Evolutionary conservation across 1,140 invertebrate species (phyloP), one percentile per base, ranked within the genome.

Genomic region (Neotoxoptera formosana): DNA sequence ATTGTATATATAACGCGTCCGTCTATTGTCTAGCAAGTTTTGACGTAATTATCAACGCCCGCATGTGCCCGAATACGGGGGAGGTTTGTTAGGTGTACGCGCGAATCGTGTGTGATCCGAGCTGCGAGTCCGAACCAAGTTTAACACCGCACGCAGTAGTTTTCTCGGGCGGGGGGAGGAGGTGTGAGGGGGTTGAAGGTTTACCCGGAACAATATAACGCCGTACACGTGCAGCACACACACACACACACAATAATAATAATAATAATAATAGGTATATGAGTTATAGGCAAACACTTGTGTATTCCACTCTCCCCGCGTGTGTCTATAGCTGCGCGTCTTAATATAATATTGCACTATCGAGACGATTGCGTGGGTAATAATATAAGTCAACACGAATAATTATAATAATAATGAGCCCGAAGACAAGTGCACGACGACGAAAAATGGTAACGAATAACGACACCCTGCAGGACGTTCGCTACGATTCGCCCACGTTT

Each of bases 41-140:
- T 87, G 84, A 87, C 41, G 45, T 87, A 48, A 87, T 87, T 87
- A 25, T 47, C 84, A 87, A 87, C 84, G 30, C 84, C 60, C 60
- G 60, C 60, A 76, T 76, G 14, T n/a, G 4, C 30, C n/a, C 14
- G n/a, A 76, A 76, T n/a, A 76, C 14, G 60, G 14, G 30, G 60
- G 4, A n/a, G 30, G n/a, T n/a, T 76, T n/a, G 30, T 76, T 76
- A 76, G 60, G 60, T 76, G n/a, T 53, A 53, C 51, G 0, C 60
- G 11, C 2, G 9, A 76, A 14, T 76, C n/a, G 17, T 34, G 14
- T n/a, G n/a, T 14, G 30, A 14, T 76, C 60, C n/a, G 60, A 76
- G n/a, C 30, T 76, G 30, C n/a, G 11, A n/a, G 60, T 76, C 25
- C 45, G 30, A 87, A 87, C 14, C 3, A n/a, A 87, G 25, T 87